Evolutionary conservation across 2,113 vertebrate species (phyloP).

Genomic region (Meriones unguiculatus): DNA sequence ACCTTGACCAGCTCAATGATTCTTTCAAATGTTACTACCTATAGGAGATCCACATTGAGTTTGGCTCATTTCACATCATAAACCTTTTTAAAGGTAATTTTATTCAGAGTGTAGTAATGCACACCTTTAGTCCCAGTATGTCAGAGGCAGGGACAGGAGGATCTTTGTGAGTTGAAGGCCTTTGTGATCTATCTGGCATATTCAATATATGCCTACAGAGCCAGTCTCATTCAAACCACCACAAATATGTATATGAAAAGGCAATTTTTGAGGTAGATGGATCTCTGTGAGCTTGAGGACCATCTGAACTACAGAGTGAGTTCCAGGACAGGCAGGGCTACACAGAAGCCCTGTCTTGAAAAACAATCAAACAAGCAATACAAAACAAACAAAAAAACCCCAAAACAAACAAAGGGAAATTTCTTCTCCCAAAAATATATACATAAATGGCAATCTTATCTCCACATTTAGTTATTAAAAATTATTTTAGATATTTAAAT

Average conservation of each 20-base stretch:
- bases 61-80: slow-evolving; percentile 20
- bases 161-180: neutral
- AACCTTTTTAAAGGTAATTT: neutral
- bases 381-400: too few species aligned
- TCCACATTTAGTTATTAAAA: slow-evolving; percentile 11
- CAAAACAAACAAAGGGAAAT: too few species aligned
- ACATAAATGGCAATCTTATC: neutral
- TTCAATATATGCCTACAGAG: neutral
- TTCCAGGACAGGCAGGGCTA: too few species aligned
- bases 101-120: neutral
- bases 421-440: neutral
- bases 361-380: too few species aligned
- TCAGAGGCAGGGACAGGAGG: neutral
- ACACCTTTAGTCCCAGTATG: neutral
- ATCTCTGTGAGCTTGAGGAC: too few species aligned
- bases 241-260: neutral
- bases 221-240: neutral
- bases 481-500: slow-evolving; percentile 44
- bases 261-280: neutral
- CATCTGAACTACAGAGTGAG: too few species aligned
- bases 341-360: too few species aligned
- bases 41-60: neutral
- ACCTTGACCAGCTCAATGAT: neutral
- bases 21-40: neutral
- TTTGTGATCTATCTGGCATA: neutral